Conservation (phyloP, 2,797 vertebrate genomes). For the Protosalanx chinensis region DNA sequence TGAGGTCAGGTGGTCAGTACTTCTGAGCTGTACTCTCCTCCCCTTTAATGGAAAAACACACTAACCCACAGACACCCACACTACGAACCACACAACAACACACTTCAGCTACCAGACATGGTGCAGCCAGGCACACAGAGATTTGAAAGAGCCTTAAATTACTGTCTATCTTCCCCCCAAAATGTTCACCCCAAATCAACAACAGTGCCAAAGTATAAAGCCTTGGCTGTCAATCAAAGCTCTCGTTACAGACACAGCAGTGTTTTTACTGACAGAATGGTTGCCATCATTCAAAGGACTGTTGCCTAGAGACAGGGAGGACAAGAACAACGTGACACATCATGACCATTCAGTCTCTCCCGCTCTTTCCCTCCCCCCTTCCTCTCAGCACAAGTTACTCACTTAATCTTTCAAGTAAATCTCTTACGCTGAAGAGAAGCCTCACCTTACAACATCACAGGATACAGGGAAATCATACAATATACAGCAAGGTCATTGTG, state of each 20-base stretch:
- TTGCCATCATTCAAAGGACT: not conserved
- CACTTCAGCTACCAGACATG: conserved; percentile 8
- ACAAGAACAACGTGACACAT: conserved; percentile 21
- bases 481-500: too few species aligned
- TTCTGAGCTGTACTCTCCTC: not conserved
- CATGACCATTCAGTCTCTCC: not conserved
- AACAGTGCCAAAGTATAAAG: not conserved
- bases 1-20: conserved; percentile 15
- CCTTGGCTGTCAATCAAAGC: conserved; percentile 2
- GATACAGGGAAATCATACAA: too few species aligned
- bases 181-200: not conserved
- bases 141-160: conserved; percentile 12
- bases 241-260: not conserved
- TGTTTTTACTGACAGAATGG: too few species aligned
- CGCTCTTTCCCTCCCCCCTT: conserved; percentile 12
- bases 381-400: not conserved
- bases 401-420: too few species aligned
- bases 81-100: not conserved
- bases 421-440: too few species aligned
- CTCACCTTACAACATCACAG: too few species aligned
- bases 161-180: not conserved
- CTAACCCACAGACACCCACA: not conserved
- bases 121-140: conserved; percentile 9
- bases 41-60: not conserved
- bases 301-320: conserved; percentile 14